phyloP scores from a whole-genome alignment of 1,140 invertebrate species.

The Drosophila tani region DNA sequence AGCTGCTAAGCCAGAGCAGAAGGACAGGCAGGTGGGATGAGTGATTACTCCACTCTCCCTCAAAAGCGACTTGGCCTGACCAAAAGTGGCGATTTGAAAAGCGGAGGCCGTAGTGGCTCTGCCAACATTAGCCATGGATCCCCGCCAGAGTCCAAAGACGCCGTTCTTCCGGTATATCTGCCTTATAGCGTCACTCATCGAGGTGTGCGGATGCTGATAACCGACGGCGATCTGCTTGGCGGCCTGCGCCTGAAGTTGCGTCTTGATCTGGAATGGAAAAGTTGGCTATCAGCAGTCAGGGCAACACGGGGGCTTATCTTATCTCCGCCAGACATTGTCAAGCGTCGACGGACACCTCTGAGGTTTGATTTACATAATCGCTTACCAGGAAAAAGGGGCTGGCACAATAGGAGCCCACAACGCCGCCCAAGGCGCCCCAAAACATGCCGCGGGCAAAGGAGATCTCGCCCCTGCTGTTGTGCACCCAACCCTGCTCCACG shows the following conservation, averaged over 20 bases:
- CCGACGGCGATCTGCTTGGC: conserved; percentile 94
- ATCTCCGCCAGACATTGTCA: conserved; percentile 25
- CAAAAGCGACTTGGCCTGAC: conserved; percentile 87
- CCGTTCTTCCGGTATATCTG: conserved; percentile 90
- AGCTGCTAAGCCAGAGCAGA: conserved; percentile 91
- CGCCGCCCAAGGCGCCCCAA: conserved; percentile 90
- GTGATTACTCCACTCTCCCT: conserved; percentile 85
- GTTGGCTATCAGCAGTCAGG: conserved; percentile 18
- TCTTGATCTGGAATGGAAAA: conserved; percentile 88
- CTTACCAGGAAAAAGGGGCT: conserved; percentile 84
- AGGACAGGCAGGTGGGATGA: conserved; percentile 88
- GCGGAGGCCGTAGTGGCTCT: conserved; percentile 93
- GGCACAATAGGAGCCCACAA: conserved; percentile 86
- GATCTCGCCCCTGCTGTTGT: conserved; percentile 89
- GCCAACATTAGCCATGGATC: conserved; percentile 90
- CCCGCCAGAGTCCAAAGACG: conserved; percentile 91
- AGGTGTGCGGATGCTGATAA: conserved; percentile 92
- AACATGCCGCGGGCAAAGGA: conserved; percentile 89
- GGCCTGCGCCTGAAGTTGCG: conserved; percentile 93
- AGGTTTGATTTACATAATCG: conserved; percentile 51
- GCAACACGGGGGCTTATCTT: conserved; percentile 20
- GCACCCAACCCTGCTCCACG: conserved; percentile 89
- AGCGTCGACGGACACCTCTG: not conserved
- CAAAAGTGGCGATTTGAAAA: conserved; percentile 94
- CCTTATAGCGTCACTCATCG: conserved; percentile 89